Evolutionary conservation across 2,113 vertebrate species (phyloP), one percentile per base, ranked within the genome.

Genomic region (Gymnarchus niloticus): DNA sequence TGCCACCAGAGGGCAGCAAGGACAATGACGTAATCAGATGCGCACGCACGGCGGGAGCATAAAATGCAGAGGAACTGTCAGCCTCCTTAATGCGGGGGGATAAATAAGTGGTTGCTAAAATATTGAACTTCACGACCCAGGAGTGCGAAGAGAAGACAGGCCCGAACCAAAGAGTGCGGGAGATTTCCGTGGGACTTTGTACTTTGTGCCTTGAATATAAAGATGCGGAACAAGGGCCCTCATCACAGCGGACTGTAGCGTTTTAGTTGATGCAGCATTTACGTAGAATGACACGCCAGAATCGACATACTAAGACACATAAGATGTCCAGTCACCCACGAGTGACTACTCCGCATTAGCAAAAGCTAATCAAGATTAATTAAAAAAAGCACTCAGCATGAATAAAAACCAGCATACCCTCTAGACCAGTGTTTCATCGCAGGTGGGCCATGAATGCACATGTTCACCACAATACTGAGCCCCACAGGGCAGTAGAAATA

Each of bases 11-110:
- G 37, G 54, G 33, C 54, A 54, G 56, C 61, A 69, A 1, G 46
- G 82, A 14, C n/a, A 21, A 81, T 59, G 82, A 88, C 83, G 86
- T 83, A 85, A 88, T 88, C 84, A 82, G 83, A 87, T 87, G 81
- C 84, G 84, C 51, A 52, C 9, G 61, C 59, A 84, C 78, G 81
- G 41, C 51, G 37, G 14, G 8, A 7, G 77, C 17, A 82, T 82
- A n/a, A 77, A 49, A 69, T 2, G 51, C 46, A n/a, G 54, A 51
- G 41, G 41, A 57, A 59, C 61, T 48, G 59, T 56, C 77, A 3
- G 6, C 19, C 54, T 33, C 51, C 28, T 33, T 28, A 52, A 87
- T 17, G 77, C 56, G 49, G 7, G 14, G 23, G 10, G 49, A 41
- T 69, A 23, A 84, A 89, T 56, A 85, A 69, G 3, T 41, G 65